Percentiles rank a stretch among this genome's conserved stretches.
Evolutionary conservation across 2,113 vertebrate species (phyloP).

Genomic region (Grammomys dolichurus): DNA sequence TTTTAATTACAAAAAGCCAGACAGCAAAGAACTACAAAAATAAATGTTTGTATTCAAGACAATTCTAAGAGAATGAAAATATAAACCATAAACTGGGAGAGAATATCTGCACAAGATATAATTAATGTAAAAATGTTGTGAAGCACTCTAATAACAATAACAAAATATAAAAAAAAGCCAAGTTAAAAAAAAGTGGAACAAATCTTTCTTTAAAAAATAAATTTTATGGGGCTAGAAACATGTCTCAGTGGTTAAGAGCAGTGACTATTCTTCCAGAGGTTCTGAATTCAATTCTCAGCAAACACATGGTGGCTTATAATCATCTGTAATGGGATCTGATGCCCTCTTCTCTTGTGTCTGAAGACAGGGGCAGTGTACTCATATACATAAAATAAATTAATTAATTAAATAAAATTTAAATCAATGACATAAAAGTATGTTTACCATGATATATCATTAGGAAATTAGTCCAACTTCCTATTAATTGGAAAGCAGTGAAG

Average conservation of each 20-base stretch:
- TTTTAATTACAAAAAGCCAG: conserved; percentile 18
- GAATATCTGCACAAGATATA: conserved; percentile 34
- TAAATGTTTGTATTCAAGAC: conserved; percentile 8
- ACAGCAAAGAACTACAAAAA: conserved; percentile 30
- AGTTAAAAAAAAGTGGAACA: neutral
- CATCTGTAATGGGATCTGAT: too few species aligned
- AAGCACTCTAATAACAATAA: conserved; percentile 37
- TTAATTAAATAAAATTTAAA: neutral
- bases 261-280: too few species aligned
- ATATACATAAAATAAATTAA: too few species aligned
- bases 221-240: neutral
- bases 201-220: neutral
- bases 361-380: too few species aligned
- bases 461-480: neutral
- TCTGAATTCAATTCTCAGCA: too few species aligned
- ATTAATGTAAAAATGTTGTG: neutral
- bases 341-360: too few species aligned
- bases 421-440: neutral
- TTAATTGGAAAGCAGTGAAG: neutral
- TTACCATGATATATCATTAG: neutral
- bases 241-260: too few species aligned
- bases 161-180: neutral
- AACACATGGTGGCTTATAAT: too few species aligned
- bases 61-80: conserved; percentile 37
- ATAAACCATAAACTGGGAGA: neutral